phyloP scores from a whole-genome alignment of 1,140 invertebrate genomes.

The Meloidogyne chitwoodi region DNA sequence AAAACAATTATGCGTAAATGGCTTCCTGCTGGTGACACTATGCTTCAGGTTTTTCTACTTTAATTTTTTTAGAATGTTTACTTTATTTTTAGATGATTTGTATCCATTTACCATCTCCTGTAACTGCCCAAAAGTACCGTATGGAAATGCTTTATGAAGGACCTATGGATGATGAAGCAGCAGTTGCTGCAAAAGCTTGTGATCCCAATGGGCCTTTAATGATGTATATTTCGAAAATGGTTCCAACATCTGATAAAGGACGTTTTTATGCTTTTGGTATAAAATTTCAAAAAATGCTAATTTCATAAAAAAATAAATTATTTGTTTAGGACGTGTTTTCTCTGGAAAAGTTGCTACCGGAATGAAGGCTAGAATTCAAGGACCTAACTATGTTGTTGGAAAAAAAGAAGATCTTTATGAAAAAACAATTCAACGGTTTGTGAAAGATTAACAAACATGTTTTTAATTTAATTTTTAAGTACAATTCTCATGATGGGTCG shows the following conservation, averaged over 20 bases:
- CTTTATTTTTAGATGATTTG: constrained; percentile 81
- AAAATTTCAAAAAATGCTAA: neutral
- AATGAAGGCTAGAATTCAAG: constrained; percentile 93
- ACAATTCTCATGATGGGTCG: constrained; percentile 99
- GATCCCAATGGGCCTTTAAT: constrained; percentile 93
- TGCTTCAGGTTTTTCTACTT: constrained; percentile 78
- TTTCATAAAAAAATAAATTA: neutral
- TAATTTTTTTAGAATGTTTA: constrained; percentile 68
- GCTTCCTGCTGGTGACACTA: constrained; percentile 96
- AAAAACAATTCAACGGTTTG: constrained; percentile 84
- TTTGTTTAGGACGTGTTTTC: constrained; percentile 75
- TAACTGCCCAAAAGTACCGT: constrained; percentile 96
- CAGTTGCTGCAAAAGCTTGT: constrained; percentile 75
- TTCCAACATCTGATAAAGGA: constrained; percentile 97
- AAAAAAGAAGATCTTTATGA: constrained; percentile 99
- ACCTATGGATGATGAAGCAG: constrained; percentile 92
- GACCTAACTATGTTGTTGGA: constrained; percentile 91
- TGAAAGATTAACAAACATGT: neutral
- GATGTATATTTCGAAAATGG: constrained; percentile 99
- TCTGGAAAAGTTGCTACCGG: constrained; percentile 91
- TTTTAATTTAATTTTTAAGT: constrained; percentile 63
- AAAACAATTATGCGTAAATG: constrained; percentile 91
- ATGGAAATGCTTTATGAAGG: constrained; percentile 99
- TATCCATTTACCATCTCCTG: constrained; percentile 96
- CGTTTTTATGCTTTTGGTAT: constrained; percentile 96